phyloP scores from a whole-genome alignment of 2,797 vertebrate genomes.

The Tiaroga cobitis region DNA sequence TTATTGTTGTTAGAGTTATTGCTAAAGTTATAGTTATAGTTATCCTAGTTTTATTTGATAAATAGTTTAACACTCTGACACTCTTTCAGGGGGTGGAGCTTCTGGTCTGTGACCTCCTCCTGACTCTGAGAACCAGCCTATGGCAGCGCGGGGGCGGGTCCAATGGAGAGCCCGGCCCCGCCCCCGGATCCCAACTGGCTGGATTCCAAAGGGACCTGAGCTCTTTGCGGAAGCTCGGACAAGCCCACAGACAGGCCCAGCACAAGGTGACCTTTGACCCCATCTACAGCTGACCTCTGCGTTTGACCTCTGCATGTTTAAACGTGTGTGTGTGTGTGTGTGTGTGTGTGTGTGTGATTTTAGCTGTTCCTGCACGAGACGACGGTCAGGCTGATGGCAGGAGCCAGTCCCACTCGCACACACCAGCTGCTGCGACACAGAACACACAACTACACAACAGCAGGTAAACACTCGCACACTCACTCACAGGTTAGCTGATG shows the following conservation, averaged over 20 bases:
- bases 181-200: conserved; percentile 85
- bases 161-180: conserved; percentile 89
- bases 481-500: neutral
- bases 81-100: conserved; percentile 88
- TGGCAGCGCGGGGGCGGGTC: conserved; percentile 86
- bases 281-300: neutral
- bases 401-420: conserved; percentile 96
- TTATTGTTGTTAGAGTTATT: too few species aligned
- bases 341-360: conserved; percentile 1
- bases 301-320: neutral
- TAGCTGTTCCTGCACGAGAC: conserved; percentile 98
- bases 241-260: conserved; percentile 90
- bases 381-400: conserved; percentile 95
- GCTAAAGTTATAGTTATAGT: too few species aligned
- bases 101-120: conserved; percentile 91
- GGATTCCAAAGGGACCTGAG: conserved; percentile 97
- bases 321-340: neutral
- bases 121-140: conserved; percentile 91
- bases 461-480: conserved; percentile 62
- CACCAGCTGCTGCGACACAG: conserved; percentile 93
- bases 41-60: too few species aligned
- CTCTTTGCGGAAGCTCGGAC: conserved; percentile 89
- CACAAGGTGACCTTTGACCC: conserved; percentile 81
- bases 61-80: too few species aligned
- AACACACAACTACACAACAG: conserved; percentile 68